Evolutionary conservation across 2,797 vertebrate species (phyloP), one percentile per base, ranked within the genome.

Genomic region (Hippopotamyrus pictus): DNA sequence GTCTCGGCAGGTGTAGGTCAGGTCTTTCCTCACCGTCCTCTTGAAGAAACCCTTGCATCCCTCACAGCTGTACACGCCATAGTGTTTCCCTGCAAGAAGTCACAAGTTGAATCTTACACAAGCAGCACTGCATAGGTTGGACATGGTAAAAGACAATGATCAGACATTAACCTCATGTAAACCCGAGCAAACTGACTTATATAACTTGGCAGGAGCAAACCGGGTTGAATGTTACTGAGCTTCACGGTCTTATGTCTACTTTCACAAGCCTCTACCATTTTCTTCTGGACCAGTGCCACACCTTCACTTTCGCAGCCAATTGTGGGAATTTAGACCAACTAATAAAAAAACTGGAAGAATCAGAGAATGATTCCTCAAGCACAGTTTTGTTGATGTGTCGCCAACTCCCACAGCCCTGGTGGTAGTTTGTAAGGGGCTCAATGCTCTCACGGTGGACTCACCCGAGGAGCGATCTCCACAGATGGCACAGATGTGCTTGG

Each of bases 1-100:
- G 91, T 99, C 98, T 41, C 98, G 97, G 93, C 98, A 99, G 0
- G 98, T 98, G 93, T 99, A 99, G 94, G 97, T 96, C 92, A 99
- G 96, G 94, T 99, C 98, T 94, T 99, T 99, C 91, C 98, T 94
- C 83, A 99, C 97, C 0, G 98, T 99, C 90, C 98, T 95, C 93
- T 99, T 99, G 93, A 99, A 99, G 95, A 99, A 99, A 53, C 98
- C 98, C 93, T 99, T 99, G 94, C 98, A 99, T 89, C 98, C 98
- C 92, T 99, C 98, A 19, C 98, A 99, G 92, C 98, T 99, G 94
- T 99, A 98, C 65, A 99, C 98, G 0, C 98, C 96, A 14, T 97
- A 97, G 94, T 99, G 98, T 93, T 99, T 99, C 82, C 98, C 98
- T 99, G 93, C 25, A 89, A 41, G 90, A 29, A 62, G 86, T 83